Conservation (phyloP, 1,140 invertebrate species). For the Cyclina sinensis region DNA sequence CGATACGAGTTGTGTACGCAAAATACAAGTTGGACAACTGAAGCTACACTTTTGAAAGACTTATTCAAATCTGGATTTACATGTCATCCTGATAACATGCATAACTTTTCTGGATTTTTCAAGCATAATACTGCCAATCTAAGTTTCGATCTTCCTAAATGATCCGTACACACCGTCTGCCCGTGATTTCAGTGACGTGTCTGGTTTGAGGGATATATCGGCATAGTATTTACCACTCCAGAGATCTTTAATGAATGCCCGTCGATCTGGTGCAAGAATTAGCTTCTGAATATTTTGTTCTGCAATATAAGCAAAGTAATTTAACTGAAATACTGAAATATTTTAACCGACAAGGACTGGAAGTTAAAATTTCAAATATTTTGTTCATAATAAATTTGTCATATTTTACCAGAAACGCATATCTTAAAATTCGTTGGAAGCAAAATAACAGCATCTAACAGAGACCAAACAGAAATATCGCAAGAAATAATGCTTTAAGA, state of each 20-base stretch:
- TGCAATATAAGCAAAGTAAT: constrained; percentile 21
- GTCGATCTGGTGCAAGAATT: constrained; percentile 33
- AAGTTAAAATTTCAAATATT: not conserved
- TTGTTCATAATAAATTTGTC: not conserved
- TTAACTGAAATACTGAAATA: too few species aligned
- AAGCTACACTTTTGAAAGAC: too few species aligned
- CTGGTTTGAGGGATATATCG: constrained; percentile 28
- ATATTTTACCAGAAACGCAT: not conserved
- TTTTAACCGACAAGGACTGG: too few species aligned
- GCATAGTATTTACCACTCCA: constrained; percentile 61
- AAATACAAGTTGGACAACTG: too few species aligned
- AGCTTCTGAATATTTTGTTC: constrained; percentile 63
- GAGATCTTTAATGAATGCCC: constrained; percentile 61
- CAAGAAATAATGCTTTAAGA: too few species aligned
- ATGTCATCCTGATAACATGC: too few species aligned
- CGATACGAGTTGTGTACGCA: too few species aligned
- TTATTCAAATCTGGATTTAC: too few species aligned
- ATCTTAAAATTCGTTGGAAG: not conserved
- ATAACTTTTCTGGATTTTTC: too few species aligned
- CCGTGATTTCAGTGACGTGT: not conserved
- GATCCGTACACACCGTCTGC: constrained; percentile 39
- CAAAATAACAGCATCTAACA: too few species aligned
- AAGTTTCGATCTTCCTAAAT: constrained; percentile 45
- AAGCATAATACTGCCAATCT: too few species aligned
- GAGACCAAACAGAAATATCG: not conserved